phyloP scores from a whole-genome alignment of 2,888 invertebrate species.

The Drosophila cracens region DNA sequence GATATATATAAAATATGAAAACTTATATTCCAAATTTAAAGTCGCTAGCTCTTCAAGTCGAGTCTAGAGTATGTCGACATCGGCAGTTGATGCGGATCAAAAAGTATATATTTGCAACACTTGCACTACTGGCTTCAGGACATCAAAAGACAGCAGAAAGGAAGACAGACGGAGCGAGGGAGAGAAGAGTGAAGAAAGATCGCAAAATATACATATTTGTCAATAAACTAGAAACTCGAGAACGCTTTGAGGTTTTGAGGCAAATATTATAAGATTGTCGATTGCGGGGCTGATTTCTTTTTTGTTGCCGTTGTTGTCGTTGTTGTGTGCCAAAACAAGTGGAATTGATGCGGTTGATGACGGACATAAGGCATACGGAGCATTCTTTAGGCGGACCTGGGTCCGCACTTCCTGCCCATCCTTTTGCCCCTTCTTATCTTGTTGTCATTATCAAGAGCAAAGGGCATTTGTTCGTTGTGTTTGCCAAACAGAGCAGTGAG shows the following conservation, averaged over 20 bases:
- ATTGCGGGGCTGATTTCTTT: constrained; percentile 30
- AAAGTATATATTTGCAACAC: neutral
- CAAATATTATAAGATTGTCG: constrained; percentile 69
- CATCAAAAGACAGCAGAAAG: neutral
- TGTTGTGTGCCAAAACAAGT: constrained; percentile 74
- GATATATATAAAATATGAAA: neutral
- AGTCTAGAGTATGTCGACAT: too few relatives aligned
- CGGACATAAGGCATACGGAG: constrained; percentile 1
- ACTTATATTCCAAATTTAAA: neutral
- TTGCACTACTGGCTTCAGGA: neutral
- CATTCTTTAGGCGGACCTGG: constrained; percentile 15
- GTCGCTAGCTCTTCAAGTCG: neutral
- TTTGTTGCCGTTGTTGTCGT: constrained; percentile 14
- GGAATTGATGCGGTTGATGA: constrained; percentile 52
- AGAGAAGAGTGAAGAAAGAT: constrained; percentile 1
- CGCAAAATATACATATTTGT: constrained; percentile 42
- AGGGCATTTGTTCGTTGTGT: constrained; percentile 37
- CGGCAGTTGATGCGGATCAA: neutral
- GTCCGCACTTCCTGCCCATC: constrained; percentile 55
- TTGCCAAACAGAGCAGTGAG: constrained; percentile 66
- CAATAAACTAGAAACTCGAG: constrained; percentile 66
- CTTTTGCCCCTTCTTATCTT: constrained; percentile 35
- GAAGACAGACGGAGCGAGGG: too few relatives aligned
- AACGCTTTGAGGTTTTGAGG: constrained; percentile 9
- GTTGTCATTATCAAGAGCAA: constrained; percentile 49